Conservation (phyloP, 2,797 vertebrate species). For the Anabas testudineus region DNA sequence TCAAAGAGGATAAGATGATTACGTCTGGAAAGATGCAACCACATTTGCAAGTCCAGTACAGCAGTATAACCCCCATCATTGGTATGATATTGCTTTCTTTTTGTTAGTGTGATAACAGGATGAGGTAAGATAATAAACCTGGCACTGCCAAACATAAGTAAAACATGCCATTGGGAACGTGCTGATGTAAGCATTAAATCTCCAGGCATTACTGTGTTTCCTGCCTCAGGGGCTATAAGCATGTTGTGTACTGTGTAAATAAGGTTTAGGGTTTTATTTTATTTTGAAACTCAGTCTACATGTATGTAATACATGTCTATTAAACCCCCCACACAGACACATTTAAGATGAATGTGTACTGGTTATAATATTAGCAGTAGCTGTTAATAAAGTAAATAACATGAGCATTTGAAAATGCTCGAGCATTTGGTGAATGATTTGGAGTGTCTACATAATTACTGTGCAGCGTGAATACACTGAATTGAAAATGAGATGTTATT, state of each 20-base stretch:
- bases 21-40: too few relatives aligned
- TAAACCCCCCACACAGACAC: constrained; percentile 1
- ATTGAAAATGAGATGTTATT: constrained; percentile 75
- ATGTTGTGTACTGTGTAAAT: not conserved
- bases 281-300: constrained; percentile 10
- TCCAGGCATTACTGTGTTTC: not conserved
- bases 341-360: constrained; percentile 5
- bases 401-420: constrained; percentile 38
- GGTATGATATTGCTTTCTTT: too few relatives aligned
- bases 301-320: constrained; percentile 3
- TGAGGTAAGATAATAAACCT: not conserved
- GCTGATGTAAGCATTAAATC: constrained; percentile 1
- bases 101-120: not conserved
- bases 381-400: constrained; percentile 31
- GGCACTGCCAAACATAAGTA: not conserved
- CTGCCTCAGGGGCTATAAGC: not conserved
- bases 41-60: too few relatives aligned
- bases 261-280: not conserved
- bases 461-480: constrained; percentile 51
- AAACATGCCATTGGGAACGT: not conserved
- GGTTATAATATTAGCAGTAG: constrained; percentile 1
- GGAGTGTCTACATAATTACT: constrained; percentile 45
- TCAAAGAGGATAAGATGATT: too few relatives aligned
- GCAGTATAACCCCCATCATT: too few relatives aligned
- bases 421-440: constrained; percentile 23